Percentiles rank a stretch among this genome's conserved stretches.
phyloP scores from a whole-genome alignment of 1,140 invertebrate genomes.

The Drosophila novamexicana region DNA sequence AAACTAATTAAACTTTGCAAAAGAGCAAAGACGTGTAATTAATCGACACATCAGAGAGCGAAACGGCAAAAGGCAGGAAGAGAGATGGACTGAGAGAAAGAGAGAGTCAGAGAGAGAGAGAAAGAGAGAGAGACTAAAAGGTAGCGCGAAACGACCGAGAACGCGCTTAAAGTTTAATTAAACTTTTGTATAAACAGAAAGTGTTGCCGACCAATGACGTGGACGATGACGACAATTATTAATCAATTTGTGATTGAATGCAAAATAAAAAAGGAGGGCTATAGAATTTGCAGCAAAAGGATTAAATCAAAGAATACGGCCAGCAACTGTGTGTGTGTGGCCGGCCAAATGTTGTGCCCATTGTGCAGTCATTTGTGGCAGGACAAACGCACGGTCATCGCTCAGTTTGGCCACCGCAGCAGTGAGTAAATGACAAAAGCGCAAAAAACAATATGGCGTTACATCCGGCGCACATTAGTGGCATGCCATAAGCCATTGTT shows the following conservation, averaged over 20 bases:
- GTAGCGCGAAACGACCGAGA: slow-evolving; percentile 10
- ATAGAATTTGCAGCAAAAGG: slow-evolving; percentile 36
- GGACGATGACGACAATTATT: slow-evolving; percentile 75
- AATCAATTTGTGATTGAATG: slow-evolving; percentile 74
- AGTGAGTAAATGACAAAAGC: slow-evolving; percentile 62
- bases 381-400: slow-evolving; percentile 58
- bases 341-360: slow-evolving; percentile 58
- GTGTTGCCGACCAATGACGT: slow-evolving; percentile 27
- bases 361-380: not conserved
- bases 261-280: slow-evolving; percentile 24
- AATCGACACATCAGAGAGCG: slow-evolving; percentile 62
- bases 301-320: slow-evolving; percentile 15
- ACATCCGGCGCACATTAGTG: slow-evolving; percentile 73
- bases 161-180: slow-evolving; percentile 77
- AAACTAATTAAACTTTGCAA: slow-evolving; percentile 81
- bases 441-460: slow-evolving; percentile 77
- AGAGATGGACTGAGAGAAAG: not conserved
- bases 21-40: slow-evolving; percentile 74
- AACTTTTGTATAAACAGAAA: slow-evolving; percentile 60
- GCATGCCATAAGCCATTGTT: slow-evolving; percentile 35
- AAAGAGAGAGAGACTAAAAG: not conserved
- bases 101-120: not conserved
- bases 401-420: slow-evolving; percentile 18
- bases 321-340: slow-evolving; percentile 40
- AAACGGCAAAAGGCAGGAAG: not conserved